Percentiles rank a stretch among this genome's conserved stretches.
Conservation (phyloP, 1,140 invertebrate species). For the Drosophila eugracilis region DNA sequence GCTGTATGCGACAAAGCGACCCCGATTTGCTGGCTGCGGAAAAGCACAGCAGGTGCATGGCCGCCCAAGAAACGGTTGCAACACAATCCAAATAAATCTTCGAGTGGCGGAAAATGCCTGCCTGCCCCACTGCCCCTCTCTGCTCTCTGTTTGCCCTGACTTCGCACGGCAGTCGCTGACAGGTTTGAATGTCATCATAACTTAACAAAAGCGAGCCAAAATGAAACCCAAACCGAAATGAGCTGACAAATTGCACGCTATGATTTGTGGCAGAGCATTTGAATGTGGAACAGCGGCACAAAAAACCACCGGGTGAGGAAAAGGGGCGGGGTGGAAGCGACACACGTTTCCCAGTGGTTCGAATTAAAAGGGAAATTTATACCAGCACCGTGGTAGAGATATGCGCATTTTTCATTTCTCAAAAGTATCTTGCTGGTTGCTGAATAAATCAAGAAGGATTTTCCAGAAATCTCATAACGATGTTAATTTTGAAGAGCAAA, state of each 20-base stretch:
- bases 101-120: conserved; percentile 39
- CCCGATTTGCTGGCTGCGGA: conserved; percentile 40
- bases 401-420: background rate
- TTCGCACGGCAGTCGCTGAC: conserved; percentile 48
- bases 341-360: conserved; percentile 24
- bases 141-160: conserved; percentile 13
- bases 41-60: conserved; percentile 61
- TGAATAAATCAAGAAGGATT: background rate
- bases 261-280: conserved; percentile 66
- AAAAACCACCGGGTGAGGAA: conserved; percentile 15
- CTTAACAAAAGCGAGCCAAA: conserved; percentile 54
- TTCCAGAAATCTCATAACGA: background rate
- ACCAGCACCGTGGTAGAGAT: conserved; percentile 5
- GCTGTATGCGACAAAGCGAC: conserved; percentile 49
- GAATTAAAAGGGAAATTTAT: conserved; percentile 33
- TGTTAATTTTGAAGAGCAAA: background rate
- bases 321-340: conserved; percentile 5
- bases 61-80: conserved; percentile 57
- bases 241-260: conserved; percentile 74
- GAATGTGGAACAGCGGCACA: conserved; percentile 48
- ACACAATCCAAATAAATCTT: conserved; percentile 73
- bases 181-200: conserved; percentile 79
- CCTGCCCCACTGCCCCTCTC: conserved; percentile 1
- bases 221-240: conserved; percentile 63
- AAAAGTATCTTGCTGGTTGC: background rate